A percentile compares a stretch with the other conserved stretches of the same genome.
phyloP scores from a whole-genome alignment of 2,888 invertebrate species.

The Agriotes lineatus region DNA sequence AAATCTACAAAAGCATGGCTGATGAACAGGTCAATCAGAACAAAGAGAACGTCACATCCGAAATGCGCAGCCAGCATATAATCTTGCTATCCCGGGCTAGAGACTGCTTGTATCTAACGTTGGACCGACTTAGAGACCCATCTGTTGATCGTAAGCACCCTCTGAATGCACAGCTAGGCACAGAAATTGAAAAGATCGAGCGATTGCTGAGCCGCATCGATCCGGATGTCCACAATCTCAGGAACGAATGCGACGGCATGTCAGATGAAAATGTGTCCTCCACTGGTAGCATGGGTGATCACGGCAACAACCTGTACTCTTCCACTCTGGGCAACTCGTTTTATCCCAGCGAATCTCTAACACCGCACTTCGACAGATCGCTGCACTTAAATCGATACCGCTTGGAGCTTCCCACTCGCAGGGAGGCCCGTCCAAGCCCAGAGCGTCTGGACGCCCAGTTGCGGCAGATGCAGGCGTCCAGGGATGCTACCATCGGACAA shows the following conservation, averaged over 20 bases:
- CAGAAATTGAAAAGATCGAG: slow-evolving; percentile 74
- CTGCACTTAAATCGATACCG: slow-evolving; percentile 37
- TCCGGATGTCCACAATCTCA: slow-evolving; percentile 68
- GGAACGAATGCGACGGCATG: slow-evolving; percentile 69
- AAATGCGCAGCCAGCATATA: slow-evolving; percentile 73
- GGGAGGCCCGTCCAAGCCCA: slow-evolving; percentile 75
- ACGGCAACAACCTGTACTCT: slow-evolving; percentile 57
- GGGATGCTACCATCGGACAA: slow-evolving; percentile 72
- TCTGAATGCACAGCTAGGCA: slow-evolving; percentile 72
- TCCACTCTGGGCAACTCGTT: slow-evolving; percentile 19
- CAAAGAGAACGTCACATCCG: slow-evolving; percentile 70
- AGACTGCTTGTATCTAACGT: slow-evolving; percentile 80
- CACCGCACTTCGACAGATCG: slow-evolving; percentile 45
- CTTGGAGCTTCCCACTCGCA: slow-evolving; percentile 57
- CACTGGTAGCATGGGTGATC: slow-evolving; percentile 66
- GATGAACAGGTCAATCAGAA: slow-evolving; percentile 71
- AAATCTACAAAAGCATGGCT: slow-evolving; percentile 82
- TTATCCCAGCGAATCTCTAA: slow-evolving; percentile 24
- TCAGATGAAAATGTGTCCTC: slow-evolving; percentile 75
- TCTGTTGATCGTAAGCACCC: slow-evolving; percentile 76
- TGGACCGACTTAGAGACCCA: slow-evolving; percentile 77
- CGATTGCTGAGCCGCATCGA: slow-evolving; percentile 71
- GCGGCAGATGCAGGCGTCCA: slow-evolving; percentile 72
- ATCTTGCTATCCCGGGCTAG: slow-evolving; percentile 77
- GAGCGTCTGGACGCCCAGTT: slow-evolving; percentile 82